Evolutionary conservation across 2,113 vertebrate genomes (phyloP), one percentile per base, ranked within the genome.

Genomic region (Hiodon tergisus): DNA sequence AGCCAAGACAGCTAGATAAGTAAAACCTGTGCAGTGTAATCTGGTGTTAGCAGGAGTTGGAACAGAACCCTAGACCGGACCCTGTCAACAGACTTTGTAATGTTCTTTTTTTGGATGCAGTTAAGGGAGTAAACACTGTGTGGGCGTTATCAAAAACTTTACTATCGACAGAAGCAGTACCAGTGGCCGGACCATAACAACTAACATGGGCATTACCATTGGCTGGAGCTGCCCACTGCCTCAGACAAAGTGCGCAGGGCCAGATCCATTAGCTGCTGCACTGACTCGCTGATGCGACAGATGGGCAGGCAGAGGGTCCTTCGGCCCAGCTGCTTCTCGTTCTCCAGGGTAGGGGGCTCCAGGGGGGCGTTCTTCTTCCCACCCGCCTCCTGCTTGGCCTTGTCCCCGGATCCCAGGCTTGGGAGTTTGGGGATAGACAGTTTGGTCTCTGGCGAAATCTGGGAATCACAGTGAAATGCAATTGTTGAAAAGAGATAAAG

Each of bases 271-370:
- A 99, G 88, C 54, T 95, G 91, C 88, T 96, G 91, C 85, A 96
- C 94, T 0, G 95, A 96, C 8, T 90, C 92, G 60, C 97, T 98
- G 90, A 99, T 92, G 69, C 93, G 91, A 78, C 97, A 99, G 0
- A 86, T 70, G 0, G 97, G 96, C 76, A 99, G 86, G 8, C 92
- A 88, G 74, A 98, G 85, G 0, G 91, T 96, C 81, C 86, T 83
- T 0, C 74, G 87, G 59, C 91, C 91, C 84, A 99, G 82, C 46
- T 88, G 89, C 67, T 89, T 84, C 6, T 86, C 80, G 0, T 87
- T 90, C 68, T 93, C 90, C 87, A 96, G 54, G 3, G 0, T 46
- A 58, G 17, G 81, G 47, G 1, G 3, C 31, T 4, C 5, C 50
- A 9, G 31, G 6, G 4, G 67, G 47, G 65, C 1, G 31, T 11